A percentile compares a stretch with the other conserved stretches of the same genome.
phyloP scores from a whole-genome alignment of 2,888 invertebrate species.

The Dicyrtoma fusca region DNA sequence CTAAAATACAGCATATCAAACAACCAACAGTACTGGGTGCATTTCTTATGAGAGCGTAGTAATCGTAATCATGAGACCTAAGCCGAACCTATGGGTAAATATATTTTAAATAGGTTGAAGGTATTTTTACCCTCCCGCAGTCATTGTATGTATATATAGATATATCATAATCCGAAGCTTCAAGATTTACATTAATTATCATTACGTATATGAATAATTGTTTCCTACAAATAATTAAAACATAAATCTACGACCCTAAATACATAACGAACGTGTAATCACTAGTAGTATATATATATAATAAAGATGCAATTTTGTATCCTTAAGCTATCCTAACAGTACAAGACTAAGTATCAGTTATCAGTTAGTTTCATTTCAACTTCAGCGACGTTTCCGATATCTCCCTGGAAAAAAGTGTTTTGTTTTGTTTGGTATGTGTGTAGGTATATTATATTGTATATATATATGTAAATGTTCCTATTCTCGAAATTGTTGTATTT shows the following conservation, averaged over 20 bases:
- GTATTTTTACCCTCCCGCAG: background rate
- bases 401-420: slow-evolving; percentile 17
- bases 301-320: slow-evolving; percentile 23
- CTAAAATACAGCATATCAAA: slow-evolving; percentile 19
- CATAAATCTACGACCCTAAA: background rate
- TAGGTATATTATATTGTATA: slow-evolving; percentile 16
- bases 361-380: slow-evolving; percentile 8
- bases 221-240: slow-evolving; percentile 6
- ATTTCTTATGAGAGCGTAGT: background rate
- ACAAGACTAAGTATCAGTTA: slow-evolving; percentile 23
- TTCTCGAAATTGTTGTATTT: slow-evolving; percentile 8
- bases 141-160: slow-evolving; percentile 12
- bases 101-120: too few relatives aligned
- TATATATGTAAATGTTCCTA: slow-evolving; percentile 11
- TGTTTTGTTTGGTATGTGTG: slow-evolving; percentile 8
- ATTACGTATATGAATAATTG: background rate
- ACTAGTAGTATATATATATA: slow-evolving; percentile 12
- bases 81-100: too few relatives aligned
- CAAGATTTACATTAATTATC: slow-evolving; percentile 17
- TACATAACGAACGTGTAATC: background rate
- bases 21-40: slow-evolving; percentile 14
- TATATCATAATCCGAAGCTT: slow-evolving; percentile 31
- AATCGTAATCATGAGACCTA: too few relatives aligned
- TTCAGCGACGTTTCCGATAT: slow-evolving; percentile 19
- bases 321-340: slow-evolving; percentile 9